Base-by-base conservation (phyloP, 2,888 invertebrate species). In the Gibbula magus region DNA sequence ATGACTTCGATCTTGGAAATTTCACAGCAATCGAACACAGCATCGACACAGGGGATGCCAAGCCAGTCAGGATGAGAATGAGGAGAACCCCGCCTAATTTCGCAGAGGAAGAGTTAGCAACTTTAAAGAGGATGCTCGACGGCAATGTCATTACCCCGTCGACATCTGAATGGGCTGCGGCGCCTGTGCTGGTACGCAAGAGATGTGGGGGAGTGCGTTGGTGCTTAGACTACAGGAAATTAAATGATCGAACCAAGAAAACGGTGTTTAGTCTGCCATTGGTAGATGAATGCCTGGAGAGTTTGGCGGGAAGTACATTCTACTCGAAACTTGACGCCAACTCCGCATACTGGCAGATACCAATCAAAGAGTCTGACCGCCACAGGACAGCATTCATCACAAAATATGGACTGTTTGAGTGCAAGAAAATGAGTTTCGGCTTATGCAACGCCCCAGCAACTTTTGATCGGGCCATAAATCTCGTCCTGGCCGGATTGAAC, bases 241-340 rank as follows among this genome's bases (percentile, higher is more conserved):
- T 53, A n/a, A n/a, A n/a, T n/a, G n/a, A n/a, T n/a, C n/a, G n/a
- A n/a, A n/a, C n/a, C n/a, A n/a, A n/a, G n/a, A 18, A 53, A 53
- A n/a, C n/a, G n/a, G n/a, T n/a, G n/a, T n/a, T n/a, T n/a, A n/a
- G n/a, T n/a, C n/a, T n/a, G n/a, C n/a, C n/a, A n/a, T n/a, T n/a
- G n/a, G n/a, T n/a, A n/a, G n/a, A n/a, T n/a, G n/a, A n/a, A n/a
- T n/a, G n/a, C n/a, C n/a, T n/a, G n/a, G n/a, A n/a, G n/a, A n/a
- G n/a, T n/a, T n/a, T n/a, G n/a, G n/a, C n/a, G n/a, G 53, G 1
- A 53, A 53, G 20, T 3, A 53, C 18, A 39, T 25, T 82, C 13
- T 82, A 80, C 52, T 53, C 73, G 2, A 84, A 84, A 77, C 20
- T 81, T 16, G 81, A 83, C 45, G 78, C 75, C 22, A 83, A 80